A percentile compares a stretch with the other conserved stretches of the same genome.
phyloP scores from a whole-genome alignment of 2,888 invertebrate species.

The Ichneumon xanthorius region DNA sequence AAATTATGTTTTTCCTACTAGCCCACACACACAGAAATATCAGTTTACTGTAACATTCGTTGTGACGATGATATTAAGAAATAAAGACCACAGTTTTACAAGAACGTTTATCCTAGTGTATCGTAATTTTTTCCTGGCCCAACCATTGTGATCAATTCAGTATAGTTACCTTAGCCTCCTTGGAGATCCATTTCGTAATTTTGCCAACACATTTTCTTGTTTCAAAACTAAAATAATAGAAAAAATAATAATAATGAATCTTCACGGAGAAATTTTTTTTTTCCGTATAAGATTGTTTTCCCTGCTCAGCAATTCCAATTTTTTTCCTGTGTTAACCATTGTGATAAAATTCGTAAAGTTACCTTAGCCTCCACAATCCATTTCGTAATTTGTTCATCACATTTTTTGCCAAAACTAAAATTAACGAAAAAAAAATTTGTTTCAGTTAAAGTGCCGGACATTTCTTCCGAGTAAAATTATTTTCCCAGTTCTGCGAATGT shows the following conservation, averaged over 20 bases:
- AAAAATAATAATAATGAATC: too few relatives aligned
- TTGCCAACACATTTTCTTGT: too few relatives aligned
- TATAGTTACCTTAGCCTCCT: too few relatives aligned
- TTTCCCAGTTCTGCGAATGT: background rate
- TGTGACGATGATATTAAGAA: conserved; percentile 72
- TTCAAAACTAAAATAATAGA: too few relatives aligned
- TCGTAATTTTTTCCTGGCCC: background rate
- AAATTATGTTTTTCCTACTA: conserved; percentile 28
- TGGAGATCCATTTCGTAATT: too few relatives aligned
- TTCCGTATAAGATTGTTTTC: background rate
- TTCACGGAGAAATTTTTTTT: too few relatives aligned
- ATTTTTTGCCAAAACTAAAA: too few relatives aligned
- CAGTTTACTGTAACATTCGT: conserved; percentile 61
- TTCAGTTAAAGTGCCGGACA: background rate
- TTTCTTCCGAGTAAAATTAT: background rate
- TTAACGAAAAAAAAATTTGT: too few relatives aligned
- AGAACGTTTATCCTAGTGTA: conserved; percentile 49
- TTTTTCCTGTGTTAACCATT: background rate
- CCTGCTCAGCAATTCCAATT: background rate
- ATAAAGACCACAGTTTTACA: conserved; percentile 78
- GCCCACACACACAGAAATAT: conserved; percentile 50
- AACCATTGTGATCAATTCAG: too few relatives aligned
- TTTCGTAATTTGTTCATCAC: too few relatives aligned
- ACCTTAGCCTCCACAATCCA: too few relatives aligned
- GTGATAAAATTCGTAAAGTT: too few relatives aligned